These are phyloP conservation scores for Prionace glauca DNA, from an alignment of 2,797 vertebrate species.

Conservation along the genomic window DNA sequence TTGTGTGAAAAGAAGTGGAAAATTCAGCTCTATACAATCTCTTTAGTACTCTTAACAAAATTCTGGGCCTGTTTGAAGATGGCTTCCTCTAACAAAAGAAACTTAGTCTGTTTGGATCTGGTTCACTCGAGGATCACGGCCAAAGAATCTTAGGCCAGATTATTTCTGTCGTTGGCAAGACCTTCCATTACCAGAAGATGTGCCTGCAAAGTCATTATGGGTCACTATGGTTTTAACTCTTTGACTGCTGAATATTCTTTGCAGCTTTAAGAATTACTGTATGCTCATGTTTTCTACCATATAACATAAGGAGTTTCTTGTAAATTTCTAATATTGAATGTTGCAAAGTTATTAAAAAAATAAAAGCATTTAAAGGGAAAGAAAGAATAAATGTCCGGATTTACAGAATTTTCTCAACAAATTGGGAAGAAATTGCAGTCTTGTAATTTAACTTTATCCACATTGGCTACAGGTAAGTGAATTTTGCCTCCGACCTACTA, in stretches of 20 bases:
- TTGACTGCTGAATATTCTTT: slow-evolving; percentile 25
- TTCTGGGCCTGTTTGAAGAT: slow-evolving; percentile 4
- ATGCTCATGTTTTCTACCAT: slow-evolving; percentile 37
- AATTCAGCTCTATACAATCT: not conserved
- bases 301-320: slow-evolving; percentile 36
- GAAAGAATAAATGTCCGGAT: slow-evolving; percentile 14
- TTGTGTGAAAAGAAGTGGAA: slow-evolving; percentile 31
- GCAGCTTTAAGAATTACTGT: slow-evolving; percentile 32
- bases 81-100: slow-evolving; percentile 23
- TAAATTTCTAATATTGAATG: slow-evolving; percentile 38
- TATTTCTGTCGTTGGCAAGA: slow-evolving; percentile 7
- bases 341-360: slow-evolving; percentile 33
- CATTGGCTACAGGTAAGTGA: not conserved
- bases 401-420: slow-evolving; percentile 18
- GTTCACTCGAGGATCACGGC: not conserved
- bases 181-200: not conserved
- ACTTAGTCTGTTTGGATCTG: slow-evolving; percentile 21
- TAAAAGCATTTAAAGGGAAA: slow-evolving; percentile 24
- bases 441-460: not conserved
- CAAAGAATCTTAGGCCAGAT: not conserved
- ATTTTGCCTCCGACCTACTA: not conserved
- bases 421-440: not conserved
- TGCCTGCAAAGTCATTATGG: slow-evolving; percentile 24
- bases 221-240: slow-evolving; percentile 32
- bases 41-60: slow-evolving; percentile 30